Evolutionary conservation across 2,113 vertebrate genomes (phyloP), one percentile per base, ranked within the genome.

Genomic region (Pterocles orientalis): DNA sequence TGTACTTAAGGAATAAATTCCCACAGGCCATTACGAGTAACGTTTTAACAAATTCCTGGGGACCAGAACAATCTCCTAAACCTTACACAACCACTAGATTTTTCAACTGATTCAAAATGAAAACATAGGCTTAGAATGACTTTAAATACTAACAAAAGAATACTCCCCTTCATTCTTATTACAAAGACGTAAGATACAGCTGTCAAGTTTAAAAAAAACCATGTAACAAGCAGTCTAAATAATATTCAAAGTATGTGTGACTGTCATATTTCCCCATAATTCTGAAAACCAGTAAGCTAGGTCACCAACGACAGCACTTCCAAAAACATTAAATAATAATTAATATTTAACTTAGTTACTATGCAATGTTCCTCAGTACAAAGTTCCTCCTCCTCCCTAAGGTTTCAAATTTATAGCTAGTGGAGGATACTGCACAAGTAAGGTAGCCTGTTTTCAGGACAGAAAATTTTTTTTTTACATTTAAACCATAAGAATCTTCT

Each of bases 261-360:
- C 6, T 81, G 26, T n/a, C 34, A 53, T 9, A 85, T 57, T 82
- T 80, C 72, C 3, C 3, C 12, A 2, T 34, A 66, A 78, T 34
- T 88, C 57, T 88, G 57, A 94, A 92, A 93, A 41, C 9, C 26
- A 58, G 31, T 68, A 56, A 72, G 53, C 48, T 72, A 56, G 50
- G 87, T 61, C 10, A 6, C 47, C 66, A 70, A 26, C 10, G 19
- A 76, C 29, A 92, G 19, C 33, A 66, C 48, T 83, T 64, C 75
- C 0, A 0, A 88, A 96, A 77, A 58, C 60, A 87, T 69, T 45
- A 94, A 79, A 82, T 60, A 90, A 75, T 85, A 80, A 96, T 75
- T 87, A 92, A 88, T 86, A 88, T 90, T 96, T 88, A 93, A 86
- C 58, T 83, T 88, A 3, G 34, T 78, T 86, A 95, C 92, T 60